Evolutionary conservation across 2,888 invertebrate genomes (phyloP), one percentile per base, ranked within the genome.

Genomic region (Rhingia campestris): DNA sequence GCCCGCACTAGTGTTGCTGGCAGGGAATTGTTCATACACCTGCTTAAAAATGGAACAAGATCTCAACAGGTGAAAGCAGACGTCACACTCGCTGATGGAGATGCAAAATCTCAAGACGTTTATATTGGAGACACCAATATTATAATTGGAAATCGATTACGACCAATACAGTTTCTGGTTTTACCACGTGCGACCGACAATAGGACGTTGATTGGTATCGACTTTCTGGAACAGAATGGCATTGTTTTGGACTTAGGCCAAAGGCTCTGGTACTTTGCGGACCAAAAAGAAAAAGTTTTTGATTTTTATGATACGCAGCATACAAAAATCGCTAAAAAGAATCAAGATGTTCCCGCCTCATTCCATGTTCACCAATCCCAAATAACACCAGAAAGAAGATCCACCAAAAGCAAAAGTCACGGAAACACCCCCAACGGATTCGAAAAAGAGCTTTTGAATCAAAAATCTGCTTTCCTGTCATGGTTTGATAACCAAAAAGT

Each of bases 1-100:
- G 66, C 74, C 2, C 32, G 63, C n/a, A 74, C 54, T 32, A 74
- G 73, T 35, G 61, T 76, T 2, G 76, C 76, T 12, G 76, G 76
- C 4, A 33, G 67, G n/a, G 9, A 35, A 12, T 43, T 69, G 6
- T 76, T 69, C 12, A 1, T 51, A 6, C 61, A 67, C 39, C 47
- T 63, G 6, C 39, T 59, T 0, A 30, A 12, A n/a, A 58, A 61
- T 14, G 56, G 76, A n/a, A 54, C 61, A 2, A 22, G 30, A 10
- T 69, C 69, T 37, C 12, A 4, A 4, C 6, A 66, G 22, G 0
- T 51, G 4, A 22, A 30, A 45, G 67, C 51, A 9, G 33, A 67
- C n/a, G 49, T 75, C 4, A 43, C n/a, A 10, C 33, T 67, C 0
- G 59, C 53, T 7, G 59, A 67, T 45, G 75, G 66, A 22, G 12